These are phyloP conservation scores for Neelides folsomi DNA, from an alignment of 2,888 invertebrate genomes.

Conservation along the genomic window DNA sequence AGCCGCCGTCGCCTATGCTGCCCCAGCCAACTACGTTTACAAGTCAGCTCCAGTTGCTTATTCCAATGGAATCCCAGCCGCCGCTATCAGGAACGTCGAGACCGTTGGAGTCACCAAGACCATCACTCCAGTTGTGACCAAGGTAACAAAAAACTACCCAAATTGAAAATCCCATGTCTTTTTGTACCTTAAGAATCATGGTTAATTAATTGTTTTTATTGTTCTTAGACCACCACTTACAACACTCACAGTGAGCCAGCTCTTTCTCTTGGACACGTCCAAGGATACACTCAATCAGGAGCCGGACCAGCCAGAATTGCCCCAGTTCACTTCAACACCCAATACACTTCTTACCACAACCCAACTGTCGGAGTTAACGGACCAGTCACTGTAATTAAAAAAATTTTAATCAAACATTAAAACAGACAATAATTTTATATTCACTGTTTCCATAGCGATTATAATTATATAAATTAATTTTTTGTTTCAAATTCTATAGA, in stretches of 20 bases:
- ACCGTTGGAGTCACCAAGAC: slow-evolving; percentile 31
- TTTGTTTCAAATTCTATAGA: no score
- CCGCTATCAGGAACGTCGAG: slow-evolving; percentile 30
- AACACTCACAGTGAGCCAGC: slow-evolving; percentile 30
- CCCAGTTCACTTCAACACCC: slow-evolving; percentile 20
- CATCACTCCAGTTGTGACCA: slow-evolving; percentile 31
- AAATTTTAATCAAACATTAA: background rate
- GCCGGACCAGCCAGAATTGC: slow-evolving; percentile 23
- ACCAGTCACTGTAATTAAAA: slow-evolving; percentile 24
- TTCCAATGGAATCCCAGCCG: slow-evolving; percentile 25
- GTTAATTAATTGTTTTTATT: background rate
- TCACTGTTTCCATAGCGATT: no score
- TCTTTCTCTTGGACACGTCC: slow-evolving; percentile 25
- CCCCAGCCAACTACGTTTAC: slow-evolving; percentile 9
- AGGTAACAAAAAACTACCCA: background rate
- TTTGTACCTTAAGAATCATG: no score
- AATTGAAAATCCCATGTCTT: no score
- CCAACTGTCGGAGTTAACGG: slow-evolving; percentile 32
- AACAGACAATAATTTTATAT: no score
- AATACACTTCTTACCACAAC: slow-evolving; percentile 26
- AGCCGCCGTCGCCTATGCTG: slow-evolving; percentile 3
- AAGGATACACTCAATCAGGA: slow-evolving; percentile 26
- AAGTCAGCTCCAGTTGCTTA: slow-evolving; percentile 17
- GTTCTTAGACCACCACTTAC: slow-evolving; percentile 21
- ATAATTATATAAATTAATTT: no score